Evolutionary conservation across 2,113 vertebrate genomes (phyloP).

Genomic region (Sylvicapra grimmia): DNA sequence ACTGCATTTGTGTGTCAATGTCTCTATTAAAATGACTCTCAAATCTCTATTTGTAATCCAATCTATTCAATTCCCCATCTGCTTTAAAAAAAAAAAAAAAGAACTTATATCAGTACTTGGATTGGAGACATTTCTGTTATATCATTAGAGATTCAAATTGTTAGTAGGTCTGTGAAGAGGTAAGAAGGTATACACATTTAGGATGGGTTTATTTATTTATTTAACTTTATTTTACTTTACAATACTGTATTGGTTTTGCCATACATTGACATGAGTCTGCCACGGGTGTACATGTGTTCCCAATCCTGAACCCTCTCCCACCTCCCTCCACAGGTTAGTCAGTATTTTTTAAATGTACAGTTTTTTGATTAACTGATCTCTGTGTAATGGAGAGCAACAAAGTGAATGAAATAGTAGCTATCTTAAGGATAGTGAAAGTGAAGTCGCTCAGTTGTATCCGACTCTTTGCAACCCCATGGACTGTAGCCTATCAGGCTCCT

Average conservation of each 20-base stretch:
- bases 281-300: too few relatives aligned
- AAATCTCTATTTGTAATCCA: neutral
- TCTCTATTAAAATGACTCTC: neutral
- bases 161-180: neutral
- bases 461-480: too few relatives aligned
- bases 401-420: neutral
- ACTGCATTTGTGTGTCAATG: neutral
- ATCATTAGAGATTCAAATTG: neutral
- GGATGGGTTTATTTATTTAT: too few relatives aligned
- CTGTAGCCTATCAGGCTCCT: too few relatives aligned
- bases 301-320: too few relatives aligned
- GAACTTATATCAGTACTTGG: neutral
- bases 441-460: too few relatives aligned
- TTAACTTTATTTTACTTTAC: too few relatives aligned
- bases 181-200: neutral
- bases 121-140: neutral
- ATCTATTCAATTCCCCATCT: neutral
- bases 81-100: too few relatives aligned
- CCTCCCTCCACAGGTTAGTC: neutral
- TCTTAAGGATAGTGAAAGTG: neutral
- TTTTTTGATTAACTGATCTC: neutral
- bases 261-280: too few relatives aligned
- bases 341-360: neutral
- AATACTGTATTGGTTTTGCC: too few relatives aligned
- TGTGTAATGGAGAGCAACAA: neutral